A percentile compares a stretch with the other conserved stretches of the same genome.
Conservation (phyloP, 2,113 vertebrate genomes). For the Opisthocomus hoazin region DNA sequence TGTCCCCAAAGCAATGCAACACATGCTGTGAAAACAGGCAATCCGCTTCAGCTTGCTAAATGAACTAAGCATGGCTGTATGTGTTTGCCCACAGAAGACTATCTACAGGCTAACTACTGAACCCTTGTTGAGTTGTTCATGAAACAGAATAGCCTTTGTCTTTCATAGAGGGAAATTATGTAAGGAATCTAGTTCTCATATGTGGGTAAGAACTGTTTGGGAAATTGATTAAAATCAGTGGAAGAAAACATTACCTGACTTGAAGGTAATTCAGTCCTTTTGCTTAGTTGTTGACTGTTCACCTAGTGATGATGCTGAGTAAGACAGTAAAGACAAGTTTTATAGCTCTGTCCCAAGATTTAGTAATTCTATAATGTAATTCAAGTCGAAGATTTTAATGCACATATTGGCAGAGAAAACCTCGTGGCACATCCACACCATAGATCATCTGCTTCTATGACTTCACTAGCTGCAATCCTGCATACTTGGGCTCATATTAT, state of each 20-base stretch:
- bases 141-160: slow-evolving; percentile 8
- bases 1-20: background rate
- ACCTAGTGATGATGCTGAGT: slow-evolving; percentile 12
- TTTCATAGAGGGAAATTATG: background rate
- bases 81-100: background rate
- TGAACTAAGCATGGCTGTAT: background rate
- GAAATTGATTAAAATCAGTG: background rate
- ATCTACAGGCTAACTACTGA: background rate
- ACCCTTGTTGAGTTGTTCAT: background rate
- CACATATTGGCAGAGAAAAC: slow-evolving; percentile 49
- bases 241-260: background rate
- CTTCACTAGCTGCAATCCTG: slow-evolving; percentile 36
- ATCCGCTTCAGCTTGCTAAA: background rate
- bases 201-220: background rate
- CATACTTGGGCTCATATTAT: slow-evolving; percentile 24
- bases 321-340: slow-evolving; percentile 50
- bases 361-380: slow-evolving; percentile 55
- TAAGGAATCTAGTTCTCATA: background rate
- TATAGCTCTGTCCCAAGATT: slow-evolving; percentile 36
- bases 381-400: slow-evolving; percentile 59
- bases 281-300: slow-evolving; percentile 50
- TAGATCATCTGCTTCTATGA: slow-evolving; percentile 48
- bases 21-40: background rate
- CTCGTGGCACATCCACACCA: background rate
- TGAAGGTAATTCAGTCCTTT: slow-evolving; percentile 44